Evolutionary conservation across 2,113 vertebrate genomes (phyloP).

Genomic region (Phrynosoma blainvillii): DNA sequence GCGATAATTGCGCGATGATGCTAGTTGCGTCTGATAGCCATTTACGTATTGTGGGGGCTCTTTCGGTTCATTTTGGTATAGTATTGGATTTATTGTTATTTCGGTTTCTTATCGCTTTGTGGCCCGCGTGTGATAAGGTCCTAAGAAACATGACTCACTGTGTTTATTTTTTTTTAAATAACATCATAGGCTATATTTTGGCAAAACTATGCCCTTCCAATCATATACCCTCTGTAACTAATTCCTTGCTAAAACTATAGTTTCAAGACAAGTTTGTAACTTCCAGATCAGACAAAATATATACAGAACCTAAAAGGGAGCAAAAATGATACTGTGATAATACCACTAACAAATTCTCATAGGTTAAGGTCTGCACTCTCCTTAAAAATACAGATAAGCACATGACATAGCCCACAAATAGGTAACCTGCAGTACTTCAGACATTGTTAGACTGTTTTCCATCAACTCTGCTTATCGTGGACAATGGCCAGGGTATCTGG

Average conservation of each 20-base stretch:
- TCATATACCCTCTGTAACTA: neutral
- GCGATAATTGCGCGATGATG: no score
- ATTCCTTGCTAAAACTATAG: fast-evolving
- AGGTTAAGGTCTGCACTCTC: no score
- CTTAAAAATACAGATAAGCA: neutral
- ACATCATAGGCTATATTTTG: neutral
- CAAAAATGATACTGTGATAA: neutral
- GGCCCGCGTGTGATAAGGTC: no score
- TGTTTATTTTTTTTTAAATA: neutral
- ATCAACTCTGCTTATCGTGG: neutral
- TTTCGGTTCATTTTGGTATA: no score
- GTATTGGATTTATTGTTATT: no score
- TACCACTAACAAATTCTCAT: neutral
- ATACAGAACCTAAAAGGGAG: neutral
- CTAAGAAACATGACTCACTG: neutral
- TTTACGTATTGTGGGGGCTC: no score
- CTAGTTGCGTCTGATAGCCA: no score
- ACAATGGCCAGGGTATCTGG: neutral
- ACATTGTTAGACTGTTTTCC: neutral
- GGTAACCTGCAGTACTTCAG: neutral
- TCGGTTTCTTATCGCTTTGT: no score
- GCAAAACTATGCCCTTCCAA: neutral
- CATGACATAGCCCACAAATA: neutral
- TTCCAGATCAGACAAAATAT: neutral
- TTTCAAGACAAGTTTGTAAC: neutral